These are phyloP conservation scores for Polypedilum vanderplanki DNA, from an alignment of 1,140 invertebrate species.

Conservation along the genomic window DNA sequence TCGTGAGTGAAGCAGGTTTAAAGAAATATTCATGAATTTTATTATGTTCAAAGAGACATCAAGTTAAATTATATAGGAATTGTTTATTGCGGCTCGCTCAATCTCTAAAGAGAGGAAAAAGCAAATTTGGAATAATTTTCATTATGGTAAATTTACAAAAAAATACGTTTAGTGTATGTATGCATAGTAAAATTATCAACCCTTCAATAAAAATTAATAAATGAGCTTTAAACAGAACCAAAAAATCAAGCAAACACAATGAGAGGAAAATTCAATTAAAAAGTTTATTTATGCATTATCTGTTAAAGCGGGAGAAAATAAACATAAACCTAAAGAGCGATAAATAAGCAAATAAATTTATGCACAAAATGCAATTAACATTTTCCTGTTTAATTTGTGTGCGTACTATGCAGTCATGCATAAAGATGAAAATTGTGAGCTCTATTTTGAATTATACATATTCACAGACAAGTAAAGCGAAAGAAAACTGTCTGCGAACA, in stretches of 20 bases:
- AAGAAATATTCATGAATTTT: not conserved
- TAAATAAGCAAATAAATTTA: slow-evolving; percentile 20
- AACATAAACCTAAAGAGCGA: not conserved
- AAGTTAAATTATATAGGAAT: slow-evolving; percentile 7
- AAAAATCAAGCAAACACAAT: not conserved
- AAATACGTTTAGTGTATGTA: not conserved
- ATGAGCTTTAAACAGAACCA: not conserved
- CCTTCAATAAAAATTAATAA: not conserved
- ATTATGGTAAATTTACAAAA: not conserved
- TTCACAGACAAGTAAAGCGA: not conserved
- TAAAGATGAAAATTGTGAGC: not conserved
- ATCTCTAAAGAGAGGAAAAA: not conserved
- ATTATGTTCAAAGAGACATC: not conserved
- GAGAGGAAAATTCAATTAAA: not conserved
- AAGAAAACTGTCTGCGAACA: too few species aligned
- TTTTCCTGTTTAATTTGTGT: slow-evolving; percentile 3
- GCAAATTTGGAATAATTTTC: not conserved
- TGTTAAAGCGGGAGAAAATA: not conserved
- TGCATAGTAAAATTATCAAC: not conserved
- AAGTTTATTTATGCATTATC: slow-evolving; percentile 9
- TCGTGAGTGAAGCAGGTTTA: not conserved
- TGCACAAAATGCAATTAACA: slow-evolving; percentile 7
- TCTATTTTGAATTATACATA: not conserved
- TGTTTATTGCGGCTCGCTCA: not conserved
- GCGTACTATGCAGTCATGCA: not conserved